These are phyloP conservation scores for Heliconius ethilla DNA, from an alignment of 2,888 invertebrate genomes.

Conservation along the genomic window DNA sequence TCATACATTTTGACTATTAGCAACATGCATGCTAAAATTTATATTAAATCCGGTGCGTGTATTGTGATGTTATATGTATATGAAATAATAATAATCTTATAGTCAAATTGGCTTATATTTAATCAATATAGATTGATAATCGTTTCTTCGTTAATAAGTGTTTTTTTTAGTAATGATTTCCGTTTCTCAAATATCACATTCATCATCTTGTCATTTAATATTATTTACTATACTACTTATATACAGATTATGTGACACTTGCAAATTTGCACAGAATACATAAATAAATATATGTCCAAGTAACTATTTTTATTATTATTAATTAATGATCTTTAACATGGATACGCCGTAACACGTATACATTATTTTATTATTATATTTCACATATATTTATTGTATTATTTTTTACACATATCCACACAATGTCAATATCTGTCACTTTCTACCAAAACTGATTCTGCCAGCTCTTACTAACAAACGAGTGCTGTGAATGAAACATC, in stretches of 20 bases:
- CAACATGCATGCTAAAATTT: constrained; percentile 1
- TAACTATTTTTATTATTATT: not conserved
- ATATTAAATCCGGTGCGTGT: not conserved
- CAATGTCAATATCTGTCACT: not conserved
- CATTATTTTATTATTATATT: constrained; percentile 1
- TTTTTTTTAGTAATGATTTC: not conserved
- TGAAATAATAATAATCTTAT: not conserved
- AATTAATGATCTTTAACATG: not conserved
- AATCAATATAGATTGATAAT: not conserved
- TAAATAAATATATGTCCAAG: constrained; percentile 12
- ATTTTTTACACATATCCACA: constrained; percentile 18
- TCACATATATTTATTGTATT: constrained; percentile 24
- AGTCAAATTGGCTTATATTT: not conserved
- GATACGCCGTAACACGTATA: not conserved
- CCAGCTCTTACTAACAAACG: constrained; percentile 26
- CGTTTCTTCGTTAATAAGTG: not conserved
- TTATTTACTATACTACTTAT: constrained; percentile 8
- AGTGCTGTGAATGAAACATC: constrained; percentile 17
- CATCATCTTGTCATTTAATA: not conserved
- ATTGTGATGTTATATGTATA: not conserved
- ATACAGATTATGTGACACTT: not conserved
- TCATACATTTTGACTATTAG: not conserved
- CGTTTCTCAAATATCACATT: not conserved
- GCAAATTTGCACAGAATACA: constrained; percentile 7
- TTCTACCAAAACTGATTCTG: constrained; percentile 19